Conservation (phyloP, 2,113 vertebrate species). For the Phyllostomus discolor region DNA sequence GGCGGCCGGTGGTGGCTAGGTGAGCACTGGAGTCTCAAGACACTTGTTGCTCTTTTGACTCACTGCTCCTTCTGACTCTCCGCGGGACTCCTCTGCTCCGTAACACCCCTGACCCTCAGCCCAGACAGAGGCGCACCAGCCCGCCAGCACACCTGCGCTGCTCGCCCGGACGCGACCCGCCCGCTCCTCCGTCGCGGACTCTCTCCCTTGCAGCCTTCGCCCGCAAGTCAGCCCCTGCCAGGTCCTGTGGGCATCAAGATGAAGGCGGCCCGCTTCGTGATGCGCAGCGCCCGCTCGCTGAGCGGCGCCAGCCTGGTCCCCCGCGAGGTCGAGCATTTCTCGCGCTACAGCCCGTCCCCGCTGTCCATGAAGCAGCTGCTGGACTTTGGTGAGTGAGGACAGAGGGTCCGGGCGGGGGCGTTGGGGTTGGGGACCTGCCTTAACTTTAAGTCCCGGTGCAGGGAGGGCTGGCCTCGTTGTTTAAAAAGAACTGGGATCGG, state of each 20-base stretch:
- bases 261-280: slow-evolving; percentile 89
- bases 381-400: slow-evolving; percentile 91
- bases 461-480: neutral
- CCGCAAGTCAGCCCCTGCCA: neutral
- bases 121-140: neutral
- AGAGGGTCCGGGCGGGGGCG: rapidly evolving
- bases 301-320: slow-evolving; percentile 75
- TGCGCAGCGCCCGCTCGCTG: slow-evolving; percentile 82
- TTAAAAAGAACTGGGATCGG: neutral
- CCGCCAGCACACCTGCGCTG: neutral
- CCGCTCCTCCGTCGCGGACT: rapidly evolving
- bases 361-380: slow-evolving; percentile 97
- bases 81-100: neutral
- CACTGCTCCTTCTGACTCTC: neutral
- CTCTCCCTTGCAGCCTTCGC: neutral
- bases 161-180: too few relatives aligned
- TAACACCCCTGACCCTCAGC: neutral
- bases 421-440: neutral
- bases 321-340: slow-evolving; percentile 84
- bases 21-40: neutral
- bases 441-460: neutral
- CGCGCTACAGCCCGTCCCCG: slow-evolving; percentile 94
- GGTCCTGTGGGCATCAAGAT: slow-evolving; percentile 72
- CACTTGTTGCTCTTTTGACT: rapidly evolving
- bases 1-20: neutral